Evolutionary conservation across 2,888 invertebrate species (phyloP), one percentile per base, ranked within the genome.

Genomic region (Himalopsyche tibetana): DNA sequence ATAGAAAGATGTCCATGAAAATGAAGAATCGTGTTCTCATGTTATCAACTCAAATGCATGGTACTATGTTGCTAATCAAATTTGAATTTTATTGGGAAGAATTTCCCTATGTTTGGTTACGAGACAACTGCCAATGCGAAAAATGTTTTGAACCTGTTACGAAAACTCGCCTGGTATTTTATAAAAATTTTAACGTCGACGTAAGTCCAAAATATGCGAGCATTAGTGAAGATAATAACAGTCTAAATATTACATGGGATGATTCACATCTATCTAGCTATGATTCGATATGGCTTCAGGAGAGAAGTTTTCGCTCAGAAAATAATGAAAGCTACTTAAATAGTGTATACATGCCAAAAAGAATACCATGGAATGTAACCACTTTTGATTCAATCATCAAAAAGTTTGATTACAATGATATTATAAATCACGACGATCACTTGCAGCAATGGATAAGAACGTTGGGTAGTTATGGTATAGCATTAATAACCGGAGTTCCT

Each of bases 41-140:
- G 51, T 15, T 51, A 40, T 63, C 82, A 40, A 81, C 69, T 11
- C 38, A 85, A 74, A 85, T 79, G 40, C 38, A 55, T 51, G 51
- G n/a, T n/a, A 81, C 83, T 81, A 83, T 80, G 51, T 38, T 87
- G 28, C 36, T 15, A 17, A 36, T 85, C 56, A 28, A 69, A 55
- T 55, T 79, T 84, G 40, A 55, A 82, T 74, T 90, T 92, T 86
- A 89, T 90, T 45, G 92, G 91, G 5, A 91, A 92, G 89, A 93
- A 84, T 96, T 94, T 89, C 96, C 96, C 0, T 93, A 93, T 88
- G 93, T 96, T 51, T 96, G 96, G 95, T 90, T 96, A 69, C 91
- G 96, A 88, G 96, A 96, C 90, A 96, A 96, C 90, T 96, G 96
- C 89, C 95, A 94, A 88, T 96, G 96, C 89, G 90, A 93, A 82